Evolutionary conservation across 2,888 invertebrate genomes (phyloP).

Genomic region (Subacronicta megacephala): DNA sequence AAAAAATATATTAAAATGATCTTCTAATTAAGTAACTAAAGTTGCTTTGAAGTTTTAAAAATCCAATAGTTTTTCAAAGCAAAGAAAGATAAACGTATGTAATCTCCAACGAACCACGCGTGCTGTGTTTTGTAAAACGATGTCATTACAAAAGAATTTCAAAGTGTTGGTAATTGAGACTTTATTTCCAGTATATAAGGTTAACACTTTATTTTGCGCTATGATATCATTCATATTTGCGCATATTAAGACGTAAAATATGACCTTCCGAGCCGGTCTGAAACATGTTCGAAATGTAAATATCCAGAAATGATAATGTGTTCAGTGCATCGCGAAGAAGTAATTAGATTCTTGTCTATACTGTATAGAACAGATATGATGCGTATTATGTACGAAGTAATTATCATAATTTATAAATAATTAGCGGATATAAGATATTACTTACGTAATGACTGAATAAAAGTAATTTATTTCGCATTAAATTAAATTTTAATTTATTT

Average conservation of each 20-base stretch:
- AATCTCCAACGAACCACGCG: not conserved
- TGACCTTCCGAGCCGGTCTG: conserved; percentile 34
- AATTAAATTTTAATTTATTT: too few species aligned
- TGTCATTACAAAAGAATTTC: conserved; percentile 12
- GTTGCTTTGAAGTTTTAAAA: too few species aligned
- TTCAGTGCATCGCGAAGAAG: conserved; percentile 17
- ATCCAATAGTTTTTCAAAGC: too few species aligned
- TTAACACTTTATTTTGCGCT: conserved; percentile 14
- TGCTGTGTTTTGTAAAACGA: conserved; percentile 7
- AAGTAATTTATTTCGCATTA: too few species aligned
- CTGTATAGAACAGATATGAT: not conserved
- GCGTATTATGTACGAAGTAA: too few species aligned
- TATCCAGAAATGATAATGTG: conserved; percentile 8
- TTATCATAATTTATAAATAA: too few species aligned
- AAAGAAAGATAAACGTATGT: too few species aligned
- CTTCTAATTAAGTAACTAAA: too few species aligned
- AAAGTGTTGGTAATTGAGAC: conserved; percentile 28
- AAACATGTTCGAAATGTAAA: conserved; percentile 24
- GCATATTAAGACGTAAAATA: conserved; percentile 38
- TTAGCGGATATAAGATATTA: too few species aligned
- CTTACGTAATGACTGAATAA: too few species aligned
- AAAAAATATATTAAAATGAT: too few species aligned
- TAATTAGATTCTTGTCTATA: not conserved
- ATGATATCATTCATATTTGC: conserved; percentile 53
- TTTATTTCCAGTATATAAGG: conserved; percentile 20